Evolutionary conservation across 2,797 vertebrate genomes (phyloP).

Genomic region (Malurus leucopterus): DNA sequence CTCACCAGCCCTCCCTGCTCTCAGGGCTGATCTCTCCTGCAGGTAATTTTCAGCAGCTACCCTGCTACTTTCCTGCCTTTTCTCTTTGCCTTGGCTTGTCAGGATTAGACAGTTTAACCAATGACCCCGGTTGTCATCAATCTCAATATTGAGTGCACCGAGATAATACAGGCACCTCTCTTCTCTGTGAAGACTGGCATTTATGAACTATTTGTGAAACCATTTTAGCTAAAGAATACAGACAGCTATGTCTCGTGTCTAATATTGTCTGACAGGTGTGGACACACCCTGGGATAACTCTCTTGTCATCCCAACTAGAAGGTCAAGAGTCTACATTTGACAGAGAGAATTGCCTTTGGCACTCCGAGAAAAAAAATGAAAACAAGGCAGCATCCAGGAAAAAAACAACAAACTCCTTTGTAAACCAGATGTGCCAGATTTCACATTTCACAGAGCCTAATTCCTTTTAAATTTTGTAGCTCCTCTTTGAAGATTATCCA

Average conservation of each 20-base stretch:
- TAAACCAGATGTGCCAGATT: conserved; percentile 25
- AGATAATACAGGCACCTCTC: background rate
- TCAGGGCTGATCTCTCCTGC: background rate
- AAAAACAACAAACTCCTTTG: background rate
- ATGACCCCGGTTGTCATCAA: conserved; percentile 13
- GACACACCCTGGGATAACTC: conserved; percentile 39
- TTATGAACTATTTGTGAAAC: conserved; percentile 37
- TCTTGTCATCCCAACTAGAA: background rate
- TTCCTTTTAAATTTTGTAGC: background rate
- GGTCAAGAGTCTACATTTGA: conserved; percentile 42
- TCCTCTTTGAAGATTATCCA: conserved; percentile 39
- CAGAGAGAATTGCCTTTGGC: conserved; percentile 36
- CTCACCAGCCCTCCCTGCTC: background rate
- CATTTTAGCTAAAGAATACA: conserved; percentile 40
- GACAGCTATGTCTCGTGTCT: conserved; percentile 29
- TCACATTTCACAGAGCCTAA: conserved; percentile 10
- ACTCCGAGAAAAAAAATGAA: background rate
- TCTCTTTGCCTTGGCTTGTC: conserved; percentile 27
- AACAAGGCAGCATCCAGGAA: background rate
- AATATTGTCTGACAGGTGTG: conserved; percentile 23
- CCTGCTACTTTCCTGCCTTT: background rate
- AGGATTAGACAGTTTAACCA: conserved; percentile 19
- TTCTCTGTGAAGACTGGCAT: background rate
- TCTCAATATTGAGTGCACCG: background rate
- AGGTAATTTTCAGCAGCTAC: background rate